Evolutionary conservation across 2,888 invertebrate genomes (phyloP).

Genomic region (Dryomyza anilis): DNA sequence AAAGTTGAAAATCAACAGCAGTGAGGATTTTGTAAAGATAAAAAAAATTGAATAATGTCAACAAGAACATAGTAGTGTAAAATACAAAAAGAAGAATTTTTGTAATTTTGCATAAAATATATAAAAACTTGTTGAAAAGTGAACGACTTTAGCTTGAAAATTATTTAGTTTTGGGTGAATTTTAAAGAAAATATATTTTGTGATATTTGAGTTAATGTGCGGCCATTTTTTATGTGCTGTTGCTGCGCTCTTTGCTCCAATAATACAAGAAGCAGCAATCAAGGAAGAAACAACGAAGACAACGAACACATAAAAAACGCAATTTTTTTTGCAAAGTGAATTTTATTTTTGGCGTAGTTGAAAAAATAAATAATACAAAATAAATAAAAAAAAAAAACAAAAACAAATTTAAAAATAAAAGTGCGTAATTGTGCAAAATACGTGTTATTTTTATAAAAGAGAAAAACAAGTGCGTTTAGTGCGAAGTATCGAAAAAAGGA

Average conservation of each 20-base stretch:
- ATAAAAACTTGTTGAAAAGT: background rate
- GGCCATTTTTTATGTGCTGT: constrained; percentile 51
- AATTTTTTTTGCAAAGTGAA: constrained; percentile 29
- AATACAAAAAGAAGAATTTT: constrained; percentile 15
- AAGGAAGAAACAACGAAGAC: constrained; percentile 19
- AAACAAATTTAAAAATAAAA: too few relatives aligned
- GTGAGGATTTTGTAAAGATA: constrained; percentile 26
- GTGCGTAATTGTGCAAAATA: too few relatives aligned
- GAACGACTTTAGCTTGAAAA: background rate
- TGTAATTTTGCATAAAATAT: too few relatives aligned
- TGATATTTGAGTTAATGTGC: constrained; percentile 48
- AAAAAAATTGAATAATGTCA: constrained; percentile 19
- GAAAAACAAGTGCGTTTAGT: background rate
- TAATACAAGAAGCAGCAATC: constrained; percentile 37
- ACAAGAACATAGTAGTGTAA: constrained; percentile 1
- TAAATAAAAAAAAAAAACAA: background rate
- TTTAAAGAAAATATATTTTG: too few relatives aligned
- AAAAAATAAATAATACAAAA: background rate
- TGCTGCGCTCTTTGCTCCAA: constrained; percentile 22
- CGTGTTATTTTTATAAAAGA: too few relatives aligned
- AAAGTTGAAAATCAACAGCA: constrained; percentile 27
- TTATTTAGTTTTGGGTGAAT: background rate
- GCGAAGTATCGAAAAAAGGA: too few relatives aligned
- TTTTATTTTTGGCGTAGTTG: constrained; percentile 2
- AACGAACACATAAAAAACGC: too few relatives aligned